Base-by-base conservation (phyloP, 2,888 invertebrate species). In the Ashinkailepas kermadecensis region DNA sequence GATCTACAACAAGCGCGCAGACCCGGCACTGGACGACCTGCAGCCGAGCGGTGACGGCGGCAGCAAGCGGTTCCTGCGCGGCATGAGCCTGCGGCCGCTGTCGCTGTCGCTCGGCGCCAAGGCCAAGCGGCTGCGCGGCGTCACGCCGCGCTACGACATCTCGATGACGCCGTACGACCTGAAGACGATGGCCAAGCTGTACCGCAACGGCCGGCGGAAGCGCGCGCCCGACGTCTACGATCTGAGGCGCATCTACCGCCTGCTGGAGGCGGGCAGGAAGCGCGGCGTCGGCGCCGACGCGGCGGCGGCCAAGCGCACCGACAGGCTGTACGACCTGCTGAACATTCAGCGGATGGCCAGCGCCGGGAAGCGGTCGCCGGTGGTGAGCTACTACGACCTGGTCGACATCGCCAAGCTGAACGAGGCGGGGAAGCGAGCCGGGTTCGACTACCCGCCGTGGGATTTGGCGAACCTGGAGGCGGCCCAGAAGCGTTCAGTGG, bases 61-160 rank as follows among this genome's bases (percentile, higher is more conserved):
- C 39, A 39, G 21, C 74, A 74, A 74, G 74, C 74, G 74, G 18
- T 74, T 74, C 11, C 74, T 74, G 39, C 18, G 74, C 54, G 74
- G 74, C 9, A 18, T 74, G 56, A 74, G 39, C 56, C 74, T 74
- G 74, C 74, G 54, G 9, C 74, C 74, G 21, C 74, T 74, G 74
- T 21, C 54, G 56, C 21, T 21, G 12, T 13, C 59, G 7, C 39
- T 39, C 9, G 65, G n/a, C 8, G 9, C 7, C 54, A 12, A 54
- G 2, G 74, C 18, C 54, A 74, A 74, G 74, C 18, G 21, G 54
- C 54, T 54, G 56, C 15, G 18, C 56, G 74, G 74, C 56, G 54
- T 74, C 21, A 18, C 74, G 74, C 56, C 74, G 54, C 74, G 74
- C 54, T 74, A 74, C 74, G 74, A 74, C 74, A 15, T 74, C 21